Evolutionary conservation across 1,140 invertebrate genomes (phyloP).

Genomic region (Drosophila jambulina): DNA sequence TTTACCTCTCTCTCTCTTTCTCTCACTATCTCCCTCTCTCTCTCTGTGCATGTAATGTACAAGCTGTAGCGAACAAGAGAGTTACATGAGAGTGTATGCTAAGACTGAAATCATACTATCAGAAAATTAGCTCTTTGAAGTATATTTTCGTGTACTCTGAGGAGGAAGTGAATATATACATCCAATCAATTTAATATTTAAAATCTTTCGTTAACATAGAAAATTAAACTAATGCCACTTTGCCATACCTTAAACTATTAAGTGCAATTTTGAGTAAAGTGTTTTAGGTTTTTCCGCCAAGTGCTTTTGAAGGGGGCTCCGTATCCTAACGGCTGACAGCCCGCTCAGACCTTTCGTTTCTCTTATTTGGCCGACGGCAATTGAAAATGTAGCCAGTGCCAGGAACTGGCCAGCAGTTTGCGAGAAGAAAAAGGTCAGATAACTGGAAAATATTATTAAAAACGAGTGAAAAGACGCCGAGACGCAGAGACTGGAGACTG

Average conservation of each 20-base stretch:
- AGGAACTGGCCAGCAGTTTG: constrained; percentile 44
- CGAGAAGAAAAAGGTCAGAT: constrained; percentile 80
- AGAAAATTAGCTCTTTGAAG: too few species aligned
- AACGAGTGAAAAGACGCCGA: constrained; percentile 68
- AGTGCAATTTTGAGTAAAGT: not conserved
- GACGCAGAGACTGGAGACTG: constrained; percentile 10
- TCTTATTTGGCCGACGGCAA: constrained; percentile 46
- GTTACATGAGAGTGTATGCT: too few species aligned
- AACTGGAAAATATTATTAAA: constrained; percentile 83
- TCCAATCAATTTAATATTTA: too few species aligned
- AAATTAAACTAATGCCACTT: not conserved
- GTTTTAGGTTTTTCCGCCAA: constrained; percentile 6
- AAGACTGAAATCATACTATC: too few species aligned
- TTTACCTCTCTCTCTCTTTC: too few species aligned
- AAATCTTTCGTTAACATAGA: too few species aligned
- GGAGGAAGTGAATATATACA: too few species aligned
- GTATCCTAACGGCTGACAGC: not conserved
- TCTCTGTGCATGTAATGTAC: too few species aligned
- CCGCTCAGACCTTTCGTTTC: constrained; percentile 25
- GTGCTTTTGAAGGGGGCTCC: not conserved
- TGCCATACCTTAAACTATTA: too few species aligned
- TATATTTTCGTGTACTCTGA: too few species aligned
- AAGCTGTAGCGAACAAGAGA: too few species aligned
- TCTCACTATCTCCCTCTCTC: too few species aligned
- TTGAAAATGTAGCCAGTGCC: constrained; percentile 48